These are phyloP conservation scores for Ectemnius cavifrons DNA, from an alignment of 2,888 invertebrate species.

Conservation along the genomic window DNA sequence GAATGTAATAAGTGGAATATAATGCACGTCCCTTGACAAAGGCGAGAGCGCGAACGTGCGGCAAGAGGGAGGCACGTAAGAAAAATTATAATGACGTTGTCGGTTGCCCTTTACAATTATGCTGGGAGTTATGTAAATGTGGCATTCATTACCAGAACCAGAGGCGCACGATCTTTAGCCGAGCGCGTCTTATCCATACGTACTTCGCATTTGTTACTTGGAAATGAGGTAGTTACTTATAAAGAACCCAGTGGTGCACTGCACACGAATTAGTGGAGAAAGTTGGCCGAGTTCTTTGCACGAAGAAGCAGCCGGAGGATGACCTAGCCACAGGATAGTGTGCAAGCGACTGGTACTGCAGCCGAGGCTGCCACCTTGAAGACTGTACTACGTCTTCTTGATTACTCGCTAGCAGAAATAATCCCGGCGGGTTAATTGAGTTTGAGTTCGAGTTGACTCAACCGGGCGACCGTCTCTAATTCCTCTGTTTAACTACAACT, in stretches of 20 bases:
- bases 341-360: too few relatives aligned
- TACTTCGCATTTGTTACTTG: too few relatives aligned
- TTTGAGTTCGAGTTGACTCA: constrained; percentile 40
- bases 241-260: too few relatives aligned
- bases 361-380: too few relatives aligned
- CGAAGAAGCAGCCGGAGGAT: too few relatives aligned
- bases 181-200: not conserved
- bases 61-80: not conserved
- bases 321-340: too few relatives aligned
- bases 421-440: constrained; percentile 41
- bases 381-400: not conserved
- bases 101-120: constrained; percentile 4
- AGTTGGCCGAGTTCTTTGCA: too few relatives aligned
- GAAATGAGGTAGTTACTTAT: too few relatives aligned
- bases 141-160: not conserved
- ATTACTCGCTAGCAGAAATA: constrained; percentile 38
- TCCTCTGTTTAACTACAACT: constrained; percentile 34
- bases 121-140: not conserved
- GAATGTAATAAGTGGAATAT: constrained; percentile 9
- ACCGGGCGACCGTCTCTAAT: constrained; percentile 32
- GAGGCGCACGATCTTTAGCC: not conserved
- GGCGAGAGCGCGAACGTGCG: constrained; percentile 1
- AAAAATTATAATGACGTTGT: not conserved
- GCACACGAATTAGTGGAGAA: too few relatives aligned
- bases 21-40: constrained; percentile 1